Conservation (phyloP, 2,888 invertebrate genomes). For the Agapetus fuscipes region DNA sequence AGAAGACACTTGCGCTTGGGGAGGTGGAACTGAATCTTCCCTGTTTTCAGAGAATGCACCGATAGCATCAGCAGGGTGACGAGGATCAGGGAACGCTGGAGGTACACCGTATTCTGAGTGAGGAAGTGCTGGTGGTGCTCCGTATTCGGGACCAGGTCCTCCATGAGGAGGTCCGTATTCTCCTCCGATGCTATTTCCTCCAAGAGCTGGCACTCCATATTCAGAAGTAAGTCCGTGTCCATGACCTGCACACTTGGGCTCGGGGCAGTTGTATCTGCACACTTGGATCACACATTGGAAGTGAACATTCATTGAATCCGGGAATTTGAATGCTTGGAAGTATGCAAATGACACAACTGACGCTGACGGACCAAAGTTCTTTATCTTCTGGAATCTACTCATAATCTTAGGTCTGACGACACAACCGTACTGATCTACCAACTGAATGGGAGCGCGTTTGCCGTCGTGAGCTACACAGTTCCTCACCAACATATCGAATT, state of each 20-base stretch:
- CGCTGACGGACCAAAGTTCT: constrained; percentile 90
- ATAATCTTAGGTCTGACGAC: constrained; percentile 90
- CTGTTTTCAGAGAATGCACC: constrained; percentile 78
- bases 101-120: constrained; percentile 64
- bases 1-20: constrained; percentile 68
- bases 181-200: constrained; percentile 52
- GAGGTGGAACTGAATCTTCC: constrained; percentile 67
- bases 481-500: constrained; percentile 90
- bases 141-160: constrained; percentile 56
- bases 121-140: constrained; percentile 53
- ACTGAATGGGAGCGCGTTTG: constrained; percentile 83
- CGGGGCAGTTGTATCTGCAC: constrained; percentile 86
- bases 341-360: constrained; percentile 92
- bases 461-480: constrained; percentile 94
- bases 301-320: constrained; percentile 94
- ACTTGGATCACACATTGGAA: constrained; percentile 96
- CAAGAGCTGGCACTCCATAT: constrained; percentile 55
- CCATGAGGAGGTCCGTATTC: constrained; percentile 54
- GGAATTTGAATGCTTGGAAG: constrained; percentile 96
- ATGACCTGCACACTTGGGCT: constrained; percentile 70
- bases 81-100: constrained; percentile 76
- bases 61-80: constrained; percentile 76
- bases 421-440: constrained; percentile 89
- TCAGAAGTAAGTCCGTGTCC: constrained; percentile 50
- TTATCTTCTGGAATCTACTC: constrained; percentile 93